Evolutionary conservation across 2,888 invertebrate species (phyloP), one percentile per base, ranked within the genome.

Genomic region (Lasioglossum leucozonium): DNA sequence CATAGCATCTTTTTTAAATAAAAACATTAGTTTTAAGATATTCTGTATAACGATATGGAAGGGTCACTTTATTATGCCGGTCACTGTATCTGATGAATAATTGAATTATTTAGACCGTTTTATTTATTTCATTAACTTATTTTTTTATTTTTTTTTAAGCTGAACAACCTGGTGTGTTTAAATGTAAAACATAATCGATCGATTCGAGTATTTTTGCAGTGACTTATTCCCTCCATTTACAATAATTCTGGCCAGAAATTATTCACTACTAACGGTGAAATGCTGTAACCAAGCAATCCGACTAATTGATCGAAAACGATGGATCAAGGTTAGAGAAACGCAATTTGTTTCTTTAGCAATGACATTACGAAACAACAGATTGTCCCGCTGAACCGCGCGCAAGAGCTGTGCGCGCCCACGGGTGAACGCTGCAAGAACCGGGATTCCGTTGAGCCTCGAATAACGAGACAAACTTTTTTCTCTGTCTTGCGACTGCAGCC

Each of bases 401-500:
- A 3, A 34, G 55, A 10, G 79, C 84, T 79, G 67, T 78, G 81
- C 78, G 67, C 77, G 81, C 78, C 77, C 67, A 74, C 77, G 34
- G 40, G 55, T 42, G 84, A 88, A 65, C 77, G 62, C 30, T 47
- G 75, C 83, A 85, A 84, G 79, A 90, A 91, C 85, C 79, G 79
- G 89, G 84, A 92, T 91, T 92, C 88, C 84, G 86, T 86, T 88
- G 89, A 91, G 92, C 88, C 87, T 85, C 86, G 86, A 90, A 91
- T 88, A 92, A 89, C 91, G 90, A 92, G 90, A 88, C 87, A 73
- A 90, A 89, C 85, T 88, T 90, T 88, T 89, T 86, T 85, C 77
- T 71, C 26, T 81, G 55, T 74, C 77, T 69, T 65, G 71, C 65
- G 22, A 26, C 26, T 40, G 58, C 69, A 47, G 72, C 44, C 69